phyloP scores from a whole-genome alignment of 2,113 vertebrate genomes.

The Blennius ocellaris region DNA sequence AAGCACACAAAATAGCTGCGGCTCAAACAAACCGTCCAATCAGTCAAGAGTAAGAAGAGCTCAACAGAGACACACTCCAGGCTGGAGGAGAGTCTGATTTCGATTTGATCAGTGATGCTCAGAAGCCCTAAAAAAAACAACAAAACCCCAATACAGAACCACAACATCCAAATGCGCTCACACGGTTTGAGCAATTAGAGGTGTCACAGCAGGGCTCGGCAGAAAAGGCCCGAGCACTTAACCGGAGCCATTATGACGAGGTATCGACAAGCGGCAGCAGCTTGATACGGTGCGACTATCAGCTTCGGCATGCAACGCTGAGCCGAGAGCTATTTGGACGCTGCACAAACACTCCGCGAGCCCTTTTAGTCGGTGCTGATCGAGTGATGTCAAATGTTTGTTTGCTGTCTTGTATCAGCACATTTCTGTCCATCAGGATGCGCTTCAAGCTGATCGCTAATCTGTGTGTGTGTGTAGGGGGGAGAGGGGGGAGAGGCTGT shows the following conservation, averaged over 20 bases:
- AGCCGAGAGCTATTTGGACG: not conserved
- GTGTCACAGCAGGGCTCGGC: conserved; percentile 23
- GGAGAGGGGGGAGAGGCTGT: too few relatives aligned
- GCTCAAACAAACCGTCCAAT: conserved; percentile 17
- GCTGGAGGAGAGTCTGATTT: not conserved
- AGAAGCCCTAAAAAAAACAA: not conserved
- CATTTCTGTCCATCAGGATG: not conserved
- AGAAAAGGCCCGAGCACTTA: conserved; percentile 1
- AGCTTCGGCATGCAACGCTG: not conserved
- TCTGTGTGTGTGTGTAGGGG: not conserved
- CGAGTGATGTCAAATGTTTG: not conserved
- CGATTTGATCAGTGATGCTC: not conserved
- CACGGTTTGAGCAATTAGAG: conserved; percentile 32
- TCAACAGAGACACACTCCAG: conserved; percentile 2
- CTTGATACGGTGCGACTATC: conserved; percentile 14
- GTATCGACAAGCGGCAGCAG: conserved; percentile 17
- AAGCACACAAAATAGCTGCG: conserved; percentile 25
- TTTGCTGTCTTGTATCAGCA: not conserved
- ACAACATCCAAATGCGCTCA: conserved; percentile 16
- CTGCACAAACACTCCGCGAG: not conserved
- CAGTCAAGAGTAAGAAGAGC: conserved; percentile 20
- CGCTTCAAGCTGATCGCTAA: not conserved
- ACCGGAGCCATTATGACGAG: not conserved
- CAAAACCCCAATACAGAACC: not conserved
- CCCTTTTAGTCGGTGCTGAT: not conserved